phyloP scores from a whole-genome alignment of 2,888 invertebrate species.

The Parnassius mnemosyne region DNA sequence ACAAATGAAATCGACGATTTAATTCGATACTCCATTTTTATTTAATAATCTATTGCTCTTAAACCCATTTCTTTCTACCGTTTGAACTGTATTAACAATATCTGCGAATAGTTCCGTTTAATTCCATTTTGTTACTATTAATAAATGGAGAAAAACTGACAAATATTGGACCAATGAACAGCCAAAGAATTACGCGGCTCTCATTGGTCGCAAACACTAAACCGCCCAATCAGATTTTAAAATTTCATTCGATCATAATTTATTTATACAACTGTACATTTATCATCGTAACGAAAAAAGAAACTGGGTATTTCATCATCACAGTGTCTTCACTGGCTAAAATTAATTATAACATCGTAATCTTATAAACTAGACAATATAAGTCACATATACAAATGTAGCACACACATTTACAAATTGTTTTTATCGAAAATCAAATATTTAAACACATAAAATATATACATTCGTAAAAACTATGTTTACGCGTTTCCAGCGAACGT shows the following conservation, averaged over 20 bases:
- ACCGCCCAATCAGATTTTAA: neutral
- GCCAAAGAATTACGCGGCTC: slow-evolving; percentile 4
- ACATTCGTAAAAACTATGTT: slow-evolving; percentile 39
- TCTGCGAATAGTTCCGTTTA: neutral
- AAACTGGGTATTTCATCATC: slow-evolving; percentile 23
- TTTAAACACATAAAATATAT: slow-evolving; percentile 30
- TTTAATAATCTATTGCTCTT: slow-evolving; percentile 13
- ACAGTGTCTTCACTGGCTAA: slow-evolving; percentile 27
- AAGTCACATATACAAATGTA: slow-evolving; percentile 70
- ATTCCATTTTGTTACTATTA: too few relatives aligned
- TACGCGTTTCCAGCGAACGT: slow-evolving; percentile 32
- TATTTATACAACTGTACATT: slow-evolving; percentile 40
- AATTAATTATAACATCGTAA: slow-evolving; percentile 29
- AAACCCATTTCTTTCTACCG: neutral
- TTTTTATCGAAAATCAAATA: slow-evolving; percentile 48
- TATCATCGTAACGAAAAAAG: slow-evolving; percentile 10
- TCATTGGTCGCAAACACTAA: slow-evolving; percentile 13
- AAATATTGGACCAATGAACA: slow-evolving; percentile 21
- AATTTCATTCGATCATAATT: slow-evolving; percentile 31
- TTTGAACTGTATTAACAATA: neutral
- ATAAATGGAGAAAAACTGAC: neutral
- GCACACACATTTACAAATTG: slow-evolving; percentile 74
- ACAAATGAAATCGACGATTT: slow-evolving; percentile 11
- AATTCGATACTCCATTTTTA: slow-evolving; percentile 5
- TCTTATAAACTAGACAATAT: slow-evolving; percentile 48